These are phyloP conservation scores for Pantelozetes paolii DNA, from an alignment of 2,888 invertebrate species.

Conservation along the genomic window DNA sequence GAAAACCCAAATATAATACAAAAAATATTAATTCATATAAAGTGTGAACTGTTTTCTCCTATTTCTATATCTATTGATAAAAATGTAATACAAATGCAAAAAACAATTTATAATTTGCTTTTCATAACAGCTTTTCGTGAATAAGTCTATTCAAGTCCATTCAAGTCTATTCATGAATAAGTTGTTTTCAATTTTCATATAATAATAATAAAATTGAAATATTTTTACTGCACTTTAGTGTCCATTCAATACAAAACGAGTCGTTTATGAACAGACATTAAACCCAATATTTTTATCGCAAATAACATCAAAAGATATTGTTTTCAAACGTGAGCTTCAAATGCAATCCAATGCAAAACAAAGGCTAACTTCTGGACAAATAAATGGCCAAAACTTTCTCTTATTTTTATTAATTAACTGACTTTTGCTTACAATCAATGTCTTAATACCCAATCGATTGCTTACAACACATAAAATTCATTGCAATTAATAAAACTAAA, in stretches of 20 bases:
- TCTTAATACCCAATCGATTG: neutral
- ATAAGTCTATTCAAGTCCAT: neutral
- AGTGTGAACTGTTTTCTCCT: neutral
- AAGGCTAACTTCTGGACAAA: neutral
- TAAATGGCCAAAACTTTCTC: neutral
- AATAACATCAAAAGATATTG: constrained; percentile 5
- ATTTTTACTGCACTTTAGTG: neutral
- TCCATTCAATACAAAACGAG: neutral
- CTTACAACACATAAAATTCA: neutral
- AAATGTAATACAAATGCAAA: neutral
- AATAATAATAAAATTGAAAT: constrained; percentile 13
- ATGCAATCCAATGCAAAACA: neutral
- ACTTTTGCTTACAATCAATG: constrained; percentile 14
- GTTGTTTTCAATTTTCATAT: neutral
- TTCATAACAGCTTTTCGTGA: neutral
- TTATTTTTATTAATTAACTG: constrained; percentile 16
- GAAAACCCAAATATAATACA: neutral
- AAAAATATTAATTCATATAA: neutral
- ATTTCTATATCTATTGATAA: neutral
- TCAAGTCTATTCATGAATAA: neutral
- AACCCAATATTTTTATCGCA: neutral
- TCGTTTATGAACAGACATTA: constrained; percentile 21
- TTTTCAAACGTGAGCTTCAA: constrained; percentile 17
- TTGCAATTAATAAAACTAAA: neutral
- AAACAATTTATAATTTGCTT: neutral